Percentiles rank a stretch among this genome's conserved stretches.
Evolutionary conservation across 1,140 invertebrate genomes (phyloP).

Genomic region (Littorina saxatilis): DNA sequence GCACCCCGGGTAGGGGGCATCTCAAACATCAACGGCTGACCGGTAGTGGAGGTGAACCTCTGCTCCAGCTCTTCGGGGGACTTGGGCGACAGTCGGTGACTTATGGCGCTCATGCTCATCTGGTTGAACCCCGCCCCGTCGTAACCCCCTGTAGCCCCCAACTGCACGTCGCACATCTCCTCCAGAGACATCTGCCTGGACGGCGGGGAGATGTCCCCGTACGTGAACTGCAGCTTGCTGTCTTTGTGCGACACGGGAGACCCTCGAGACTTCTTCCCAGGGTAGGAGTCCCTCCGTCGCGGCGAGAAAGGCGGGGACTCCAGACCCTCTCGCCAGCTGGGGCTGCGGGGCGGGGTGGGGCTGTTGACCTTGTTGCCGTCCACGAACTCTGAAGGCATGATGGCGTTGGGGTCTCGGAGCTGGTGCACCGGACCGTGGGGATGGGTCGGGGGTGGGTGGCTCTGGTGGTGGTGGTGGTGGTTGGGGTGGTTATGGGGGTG

Average conservation of each 20-base stretch:
- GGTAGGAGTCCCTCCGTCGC: slow-evolving; percentile 65
- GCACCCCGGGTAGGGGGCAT: slow-evolving; percentile 40
- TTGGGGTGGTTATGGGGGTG: neutral
- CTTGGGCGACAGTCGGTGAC: slow-evolving; percentile 30
- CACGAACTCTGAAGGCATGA: slow-evolving; percentile 29
- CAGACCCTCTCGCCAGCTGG: slow-evolving; percentile 70
- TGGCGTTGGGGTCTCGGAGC: slow-evolving; percentile 27
- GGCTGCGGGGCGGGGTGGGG: slow-evolving; percentile 66
- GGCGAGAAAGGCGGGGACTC: slow-evolving; percentile 72
- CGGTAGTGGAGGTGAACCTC: slow-evolving; percentile 50
- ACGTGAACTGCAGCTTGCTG: slow-evolving; percentile 63
- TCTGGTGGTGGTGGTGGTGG: neutral
- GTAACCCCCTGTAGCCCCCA: slow-evolving; percentile 1
- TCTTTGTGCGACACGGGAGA: slow-evolving; percentile 66
- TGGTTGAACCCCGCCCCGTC: slow-evolving; percentile 18
- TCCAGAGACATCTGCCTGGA: slow-evolving; percentile 60
- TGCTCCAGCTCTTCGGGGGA: slow-evolving; percentile 65
- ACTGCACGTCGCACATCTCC: slow-evolving; percentile 54
- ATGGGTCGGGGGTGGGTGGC: slow-evolving; percentile 56
- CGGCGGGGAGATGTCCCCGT: slow-evolving; percentile 66
- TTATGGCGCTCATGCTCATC: slow-evolving; percentile 19
- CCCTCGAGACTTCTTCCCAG: slow-evolving; percentile 63
- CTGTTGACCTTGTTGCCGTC: slow-evolving; percentile 54
- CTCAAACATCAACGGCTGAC: slow-evolving; percentile 48
- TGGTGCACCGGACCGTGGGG: slow-evolving; percentile 15